Evolutionary conservation across 1,140 invertebrate species (phyloP), one percentile per base, ranked within the genome.

Genomic region (Temnothorax longispinosus): DNA sequence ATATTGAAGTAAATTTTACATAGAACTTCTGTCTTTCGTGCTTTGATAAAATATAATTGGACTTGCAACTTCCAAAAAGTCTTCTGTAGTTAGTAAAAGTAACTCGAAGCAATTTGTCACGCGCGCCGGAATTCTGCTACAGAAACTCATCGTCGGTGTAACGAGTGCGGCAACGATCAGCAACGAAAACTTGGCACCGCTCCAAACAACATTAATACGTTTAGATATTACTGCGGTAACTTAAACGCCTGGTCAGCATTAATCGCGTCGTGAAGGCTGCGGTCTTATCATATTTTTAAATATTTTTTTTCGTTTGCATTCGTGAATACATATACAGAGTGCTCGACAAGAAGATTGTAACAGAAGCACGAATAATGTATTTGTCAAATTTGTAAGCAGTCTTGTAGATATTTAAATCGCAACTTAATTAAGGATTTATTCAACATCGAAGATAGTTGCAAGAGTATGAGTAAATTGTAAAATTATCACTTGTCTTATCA

Each of bases 81-180:
- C 50, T 56, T 65, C 38, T 21, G 47, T 18, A 74, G 27, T 58
- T 60, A 50, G 69, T 50, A 60, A 75, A 75, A 84, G 69, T 84
- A 84, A 62, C 67, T 84, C 27, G 54, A 60, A 32, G 41, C 52
- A 47, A 84, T 84, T 84, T 84, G 54, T 88, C 52, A 38, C 58
- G 65, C 50, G 44, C 54, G 38, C n/a, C 58, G n/a, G 77, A 80
- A 84, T 87, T 76, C 62, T 60, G 50, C 85, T 47, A 52, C 62
- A 50, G 74, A 32, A 71, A 56, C 72, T 85, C 88, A 89, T 82
- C 77, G 85, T 44, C 64, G 52, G 67, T 60, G 76, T 84, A 87
- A 90, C 72, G 76, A 90, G 89, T 89, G 78, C 86, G 85, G 86
- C 88, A 89, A 67, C 85, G 72, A 90, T 89, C 77, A 75, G 86